Conservation (phyloP, 2,888 invertebrate genomes). For the Camponotus fellah region DNA sequence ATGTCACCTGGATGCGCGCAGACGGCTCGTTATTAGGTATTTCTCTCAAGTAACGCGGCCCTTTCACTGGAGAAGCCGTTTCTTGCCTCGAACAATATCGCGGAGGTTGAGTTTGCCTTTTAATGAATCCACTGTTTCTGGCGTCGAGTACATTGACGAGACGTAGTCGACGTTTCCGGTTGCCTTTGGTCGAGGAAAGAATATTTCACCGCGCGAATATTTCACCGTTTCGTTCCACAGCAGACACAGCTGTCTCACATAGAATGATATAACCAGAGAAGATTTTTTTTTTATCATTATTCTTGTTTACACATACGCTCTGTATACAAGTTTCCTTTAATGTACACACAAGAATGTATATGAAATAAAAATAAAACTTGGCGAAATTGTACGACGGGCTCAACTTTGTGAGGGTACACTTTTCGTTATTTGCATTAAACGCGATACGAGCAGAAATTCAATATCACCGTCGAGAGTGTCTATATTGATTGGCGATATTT, state of each 20-base stretch:
- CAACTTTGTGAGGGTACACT: neutral
- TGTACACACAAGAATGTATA: too few species aligned
- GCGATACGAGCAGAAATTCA: slow-evolving; percentile 26
- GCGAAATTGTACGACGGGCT: neutral
- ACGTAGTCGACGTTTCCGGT: slow-evolving; percentile 13
- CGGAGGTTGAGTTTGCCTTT: slow-evolving; percentile 44
- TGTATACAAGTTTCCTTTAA: neutral
- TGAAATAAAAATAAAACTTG: neutral
- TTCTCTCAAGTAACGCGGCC: slow-evolving; percentile 18
- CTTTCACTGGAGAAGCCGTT: neutral
- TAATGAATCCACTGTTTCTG: slow-evolving; percentile 54
- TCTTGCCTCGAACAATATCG: slow-evolving; percentile 48
- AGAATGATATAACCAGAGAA: neutral
- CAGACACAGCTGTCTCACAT: neutral
- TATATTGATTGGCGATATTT: slow-evolving; percentile 51
- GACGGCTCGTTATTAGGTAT: slow-evolving; percentile 35
- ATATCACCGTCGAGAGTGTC: slow-evolving; percentile 22
- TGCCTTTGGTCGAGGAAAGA: slow-evolving; percentile 21
- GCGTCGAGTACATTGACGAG: slow-evolving; percentile 23
- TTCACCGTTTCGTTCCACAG: neutral
- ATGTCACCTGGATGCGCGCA: slow-evolving; percentile 20
- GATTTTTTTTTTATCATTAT: neutral
- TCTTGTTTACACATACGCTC: neutral
- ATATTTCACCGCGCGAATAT: slow-evolving; percentile 18
- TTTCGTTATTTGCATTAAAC: slow-evolving; percentile 34